Conservation (phyloP, 2,888 invertebrate species). For the Cryptophagus acutangulus region DNA sequence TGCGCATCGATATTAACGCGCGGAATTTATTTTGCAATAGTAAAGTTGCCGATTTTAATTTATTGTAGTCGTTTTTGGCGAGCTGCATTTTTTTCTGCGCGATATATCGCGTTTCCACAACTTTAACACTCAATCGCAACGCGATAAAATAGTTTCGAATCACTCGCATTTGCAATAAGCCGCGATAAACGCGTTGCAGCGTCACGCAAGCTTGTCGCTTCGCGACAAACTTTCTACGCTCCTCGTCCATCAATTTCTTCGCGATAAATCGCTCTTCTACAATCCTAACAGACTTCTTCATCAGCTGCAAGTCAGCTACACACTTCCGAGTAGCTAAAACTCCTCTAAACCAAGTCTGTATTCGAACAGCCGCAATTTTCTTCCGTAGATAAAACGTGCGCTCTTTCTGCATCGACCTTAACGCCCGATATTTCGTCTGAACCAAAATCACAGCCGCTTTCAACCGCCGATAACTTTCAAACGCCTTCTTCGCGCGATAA, state of each 20-base stretch:
- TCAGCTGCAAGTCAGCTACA: not conserved
- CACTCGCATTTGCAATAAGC: not conserved
- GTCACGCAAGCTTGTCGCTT: not conserved
- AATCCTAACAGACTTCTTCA: not conserved
- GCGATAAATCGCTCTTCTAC: not conserved
- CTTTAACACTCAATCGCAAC: not conserved
- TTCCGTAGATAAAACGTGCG: not conserved
- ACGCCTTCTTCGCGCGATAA: too few species aligned
- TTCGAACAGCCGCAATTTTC: not conserved
- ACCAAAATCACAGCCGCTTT: conserved; percentile 13
- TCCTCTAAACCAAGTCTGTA: not conserved
- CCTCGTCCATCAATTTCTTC: not conserved
- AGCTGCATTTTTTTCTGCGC: not conserved
- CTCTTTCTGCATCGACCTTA: conserved; percentile 4
- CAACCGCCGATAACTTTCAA: conserved; percentile 44
- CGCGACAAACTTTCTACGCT: not conserved
- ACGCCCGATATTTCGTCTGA: conserved; percentile 30
- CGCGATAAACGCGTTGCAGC: not conserved
- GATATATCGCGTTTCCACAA: not conserved
- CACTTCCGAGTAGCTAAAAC: not conserved
- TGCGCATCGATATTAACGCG: not conserved
- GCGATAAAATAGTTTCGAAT: not conserved
- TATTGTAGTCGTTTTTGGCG: not conserved
- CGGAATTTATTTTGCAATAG: not conserved
- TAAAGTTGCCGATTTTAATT: not conserved